These are phyloP conservation scores for Phacellophora camtschatica DNA, from an alignment of 30 jellyfish, hydroid and myxozoan species.

Conservation along the genomic window DNA sequence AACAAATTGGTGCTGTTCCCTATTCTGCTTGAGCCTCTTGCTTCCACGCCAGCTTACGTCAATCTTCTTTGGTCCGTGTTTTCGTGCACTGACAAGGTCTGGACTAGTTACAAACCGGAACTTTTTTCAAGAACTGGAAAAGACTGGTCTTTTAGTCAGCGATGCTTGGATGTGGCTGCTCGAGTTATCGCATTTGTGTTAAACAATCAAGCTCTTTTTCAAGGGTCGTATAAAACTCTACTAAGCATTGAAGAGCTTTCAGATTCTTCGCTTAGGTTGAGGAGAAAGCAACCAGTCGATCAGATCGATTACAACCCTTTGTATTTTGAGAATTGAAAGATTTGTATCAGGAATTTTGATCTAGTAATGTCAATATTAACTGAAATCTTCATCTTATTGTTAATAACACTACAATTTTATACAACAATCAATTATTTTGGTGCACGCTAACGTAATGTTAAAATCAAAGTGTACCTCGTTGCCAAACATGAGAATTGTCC, in stretches of 20 bases:
- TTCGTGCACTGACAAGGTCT: slow-evolving; percentile 56
- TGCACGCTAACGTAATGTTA: no score
- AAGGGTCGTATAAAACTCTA: slow-evolving; percentile 71
- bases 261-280: slow-evolving; percentile 41
- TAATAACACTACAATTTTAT: no score
- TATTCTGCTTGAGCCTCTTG: slow-evolving; percentile 51
- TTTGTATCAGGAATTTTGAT: no score
- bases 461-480: no score
- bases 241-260: slow-evolving; percentile 71
- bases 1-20: slow-evolving; percentile 66
- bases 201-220: neutral
- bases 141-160: neutral
- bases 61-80: slow-evolving; percentile 66
- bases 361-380: no score
- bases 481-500: no score
- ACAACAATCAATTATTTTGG: no score
- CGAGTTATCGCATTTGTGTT: slow-evolving; percentile 37
- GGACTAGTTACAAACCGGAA: slow-evolving; percentile 17
- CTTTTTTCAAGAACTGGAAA: neutral
- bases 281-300: slow-evolving; percentile 29
- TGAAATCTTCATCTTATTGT: no score
- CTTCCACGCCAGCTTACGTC: slow-evolving; percentile 69
- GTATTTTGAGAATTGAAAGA: slow-evolving; percentile 45
- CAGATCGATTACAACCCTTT: slow-evolving; percentile 22
- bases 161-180: slow-evolving; percentile 61